Evolutionary conservation across 2,888 invertebrate genomes (phyloP).

Genomic region (Dryomyza anilis): DNA sequence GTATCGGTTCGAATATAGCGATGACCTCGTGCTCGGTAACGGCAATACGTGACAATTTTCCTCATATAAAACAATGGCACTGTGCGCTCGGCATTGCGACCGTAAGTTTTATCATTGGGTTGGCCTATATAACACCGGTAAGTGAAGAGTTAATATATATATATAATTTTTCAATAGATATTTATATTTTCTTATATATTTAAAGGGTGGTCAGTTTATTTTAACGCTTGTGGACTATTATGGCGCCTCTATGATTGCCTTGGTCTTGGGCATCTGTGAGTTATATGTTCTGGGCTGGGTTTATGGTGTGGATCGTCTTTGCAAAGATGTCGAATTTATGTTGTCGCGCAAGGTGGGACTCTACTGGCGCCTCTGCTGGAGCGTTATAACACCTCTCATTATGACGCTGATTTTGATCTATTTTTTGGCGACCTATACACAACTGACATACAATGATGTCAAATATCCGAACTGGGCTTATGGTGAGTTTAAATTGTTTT

Average conservation of each 20-base stretch:
- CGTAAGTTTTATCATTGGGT: constrained; percentile 65
- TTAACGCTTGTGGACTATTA: constrained; percentile 75
- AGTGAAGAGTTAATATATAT: no score
- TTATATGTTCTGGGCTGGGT: constrained; percentile 74
- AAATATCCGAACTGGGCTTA: constrained; percentile 68
- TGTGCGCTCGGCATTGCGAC: constrained; percentile 63
- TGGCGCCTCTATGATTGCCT: constrained; percentile 76
- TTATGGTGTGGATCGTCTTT: constrained; percentile 72
- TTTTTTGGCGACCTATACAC: constrained; percentile 68
- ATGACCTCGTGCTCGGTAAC: constrained; percentile 63
- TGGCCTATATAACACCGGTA: constrained; percentile 72
- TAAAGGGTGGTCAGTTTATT: constrained; percentile 75
- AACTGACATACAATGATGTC: constrained; percentile 67
- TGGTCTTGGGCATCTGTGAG: constrained; percentile 71
- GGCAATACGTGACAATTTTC: constrained; percentile 62
- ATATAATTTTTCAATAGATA: no score
- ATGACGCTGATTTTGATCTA: constrained; percentile 75
- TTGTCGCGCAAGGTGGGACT: constrained; percentile 69
- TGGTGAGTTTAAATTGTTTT: constrained; percentile 61
- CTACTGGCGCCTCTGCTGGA: constrained; percentile 85
- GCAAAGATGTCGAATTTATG: constrained; percentile 82
- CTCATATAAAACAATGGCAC: constrained; percentile 63
- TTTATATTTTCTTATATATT: not conserved
- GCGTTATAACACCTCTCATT: constrained; percentile 72
- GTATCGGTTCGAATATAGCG: constrained; percentile 64